Evolutionary conservation across 2,888 invertebrate genomes (phyloP).

Genomic region (Serrognathus titanus): DNA sequence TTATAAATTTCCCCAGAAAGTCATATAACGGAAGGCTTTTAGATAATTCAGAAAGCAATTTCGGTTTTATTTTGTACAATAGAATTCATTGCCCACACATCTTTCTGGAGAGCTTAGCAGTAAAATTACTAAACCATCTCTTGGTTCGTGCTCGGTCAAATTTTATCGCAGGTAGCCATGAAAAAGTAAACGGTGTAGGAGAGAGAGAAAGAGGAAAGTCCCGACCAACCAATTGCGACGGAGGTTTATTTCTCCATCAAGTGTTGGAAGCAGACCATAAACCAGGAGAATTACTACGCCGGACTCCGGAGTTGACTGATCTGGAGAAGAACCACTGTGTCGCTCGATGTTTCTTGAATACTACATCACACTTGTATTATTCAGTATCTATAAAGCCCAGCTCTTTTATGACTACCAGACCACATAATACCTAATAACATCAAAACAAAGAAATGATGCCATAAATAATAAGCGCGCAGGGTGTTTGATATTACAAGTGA

Average conservation of each 20-base stretch:
- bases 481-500: too few species aligned
- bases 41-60: constrained; percentile 24
- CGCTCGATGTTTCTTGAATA: background rate
- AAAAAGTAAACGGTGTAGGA: constrained; percentile 10
- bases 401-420: too few species aligned
- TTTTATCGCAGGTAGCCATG: constrained; percentile 25
- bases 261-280: constrained; percentile 22
- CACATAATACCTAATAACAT: too few species aligned
- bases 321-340: background rate
- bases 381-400: too few species aligned
- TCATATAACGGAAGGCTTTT: constrained; percentile 12
- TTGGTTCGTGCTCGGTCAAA: constrained; percentile 23
- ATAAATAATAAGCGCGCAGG: too few species aligned
- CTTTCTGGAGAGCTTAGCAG: constrained; percentile 24
- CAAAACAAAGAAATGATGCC: too few species aligned
- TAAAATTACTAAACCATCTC: constrained; percentile 23
- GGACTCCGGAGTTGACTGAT: constrained; percentile 2
- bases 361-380: too few species aligned
- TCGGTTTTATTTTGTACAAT: constrained; percentile 22
- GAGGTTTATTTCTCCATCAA: constrained; percentile 27
- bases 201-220: constrained; percentile 15
- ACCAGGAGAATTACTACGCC: constrained; percentile 19
- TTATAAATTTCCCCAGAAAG: constrained; percentile 1
- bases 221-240: constrained; percentile 27
- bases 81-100: constrained; percentile 15